Conservation (phyloP, 2,797 vertebrate genomes). For the Percopsis omiscomaycus region DNA sequence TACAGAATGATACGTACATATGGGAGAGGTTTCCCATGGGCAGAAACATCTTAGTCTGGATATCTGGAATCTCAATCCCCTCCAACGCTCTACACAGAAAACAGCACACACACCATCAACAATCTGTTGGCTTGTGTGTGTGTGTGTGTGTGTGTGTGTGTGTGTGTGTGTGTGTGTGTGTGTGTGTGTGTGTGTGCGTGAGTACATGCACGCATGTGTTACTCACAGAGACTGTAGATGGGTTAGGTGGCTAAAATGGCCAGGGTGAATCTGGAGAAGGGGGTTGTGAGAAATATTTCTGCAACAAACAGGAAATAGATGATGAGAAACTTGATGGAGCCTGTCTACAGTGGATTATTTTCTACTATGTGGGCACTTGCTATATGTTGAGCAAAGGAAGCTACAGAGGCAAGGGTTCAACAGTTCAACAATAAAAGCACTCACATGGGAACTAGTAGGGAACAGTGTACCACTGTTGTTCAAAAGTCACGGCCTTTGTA, state of each 20-base stretch:
- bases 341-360: background rate
- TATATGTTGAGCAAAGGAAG: no score
- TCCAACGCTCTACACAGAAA: conserved; percentile 74
- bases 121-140: background rate
- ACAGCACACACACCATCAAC: conserved; percentile 7
- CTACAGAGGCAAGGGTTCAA: no score
- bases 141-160: background rate
- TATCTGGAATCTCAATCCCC: conserved; percentile 80
- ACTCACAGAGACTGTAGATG: conserved; percentile 85
- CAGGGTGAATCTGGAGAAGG: conserved; percentile 70
- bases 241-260: conserved; percentile 74
- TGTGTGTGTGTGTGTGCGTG: background rate
- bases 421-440: no score
- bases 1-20: conserved; percentile 65
- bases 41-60: conserved; percentile 80
- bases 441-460: no score
- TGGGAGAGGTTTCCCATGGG: conserved; percentile 81
- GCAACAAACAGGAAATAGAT: conserved; percentile 43
- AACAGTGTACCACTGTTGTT: background rate
- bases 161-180: background rate
- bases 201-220: conserved; percentile 11
- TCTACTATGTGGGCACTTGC: no score
- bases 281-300: conserved; percentile 85
- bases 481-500: background rate
- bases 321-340: conserved; percentile 1